Evolutionary conservation across 2,113 vertebrate species (phyloP).

Genomic region (Climacteris rufus): DNA sequence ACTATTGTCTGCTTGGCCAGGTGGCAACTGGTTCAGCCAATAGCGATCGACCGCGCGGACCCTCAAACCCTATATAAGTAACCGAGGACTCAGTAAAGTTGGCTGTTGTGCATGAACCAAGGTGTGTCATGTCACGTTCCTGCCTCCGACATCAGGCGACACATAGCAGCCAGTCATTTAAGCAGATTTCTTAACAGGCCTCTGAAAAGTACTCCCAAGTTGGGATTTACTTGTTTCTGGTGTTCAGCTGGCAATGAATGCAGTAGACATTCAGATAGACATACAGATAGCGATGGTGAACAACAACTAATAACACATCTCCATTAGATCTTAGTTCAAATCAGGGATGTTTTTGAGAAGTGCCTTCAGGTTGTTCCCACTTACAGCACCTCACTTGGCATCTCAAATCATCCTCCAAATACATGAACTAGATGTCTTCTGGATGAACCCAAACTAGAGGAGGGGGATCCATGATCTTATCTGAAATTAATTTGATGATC

Average conservation of each 20-base stretch:
- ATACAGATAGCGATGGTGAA: background rate
- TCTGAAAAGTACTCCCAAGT: background rate
- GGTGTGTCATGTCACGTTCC: no score
- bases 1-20: no score
- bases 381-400: background rate
- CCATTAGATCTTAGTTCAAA: background rate
- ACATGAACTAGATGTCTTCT: background rate
- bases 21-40: no score
- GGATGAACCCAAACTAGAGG: background rate
- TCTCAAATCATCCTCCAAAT: background rate
- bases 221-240: background rate
- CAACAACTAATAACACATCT: background rate
- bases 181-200: background rate
- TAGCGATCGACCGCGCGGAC: no score
- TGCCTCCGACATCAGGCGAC: no score
- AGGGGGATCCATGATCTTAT: background rate
- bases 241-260: background rate
- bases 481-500: background rate
- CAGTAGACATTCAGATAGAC: background rate
- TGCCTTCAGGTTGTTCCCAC: background rate
- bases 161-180: background rate
- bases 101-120: no score
- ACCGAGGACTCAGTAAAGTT: no score
- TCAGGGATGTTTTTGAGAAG: background rate
- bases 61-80: no score